Evolutionary conservation across 2,888 invertebrate genomes (phyloP), one percentile per base, ranked within the genome.

Genomic region (Gymnosoma rotundatum): DNA sequence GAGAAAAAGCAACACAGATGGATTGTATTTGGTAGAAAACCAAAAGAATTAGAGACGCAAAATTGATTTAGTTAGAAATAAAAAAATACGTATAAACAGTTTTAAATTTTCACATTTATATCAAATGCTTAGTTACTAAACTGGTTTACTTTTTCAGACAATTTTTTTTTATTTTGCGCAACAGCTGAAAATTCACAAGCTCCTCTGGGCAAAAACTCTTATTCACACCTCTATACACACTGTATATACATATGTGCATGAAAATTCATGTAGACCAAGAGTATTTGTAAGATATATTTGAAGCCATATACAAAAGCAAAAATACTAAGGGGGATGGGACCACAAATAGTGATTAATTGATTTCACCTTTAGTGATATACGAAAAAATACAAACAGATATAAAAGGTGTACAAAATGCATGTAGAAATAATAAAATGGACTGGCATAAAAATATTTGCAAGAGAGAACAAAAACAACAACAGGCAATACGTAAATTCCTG

Each of bases 291-390:
- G 42, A 42, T 42, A 42, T 42, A 42, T 72, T 79, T 79, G 45
- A 45, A 73, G 60, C 45, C 25, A 66, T 73, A 73, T 60, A 60
- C 38, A 79, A 66, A 79, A 72, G 12, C 32, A 72, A 66, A 72
- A 78, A 64, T 48, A 64, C 42, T 2, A 83, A 78, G 50, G 73
- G 78, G 84, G 84, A 81, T 84, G 81, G 64, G 32, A 78, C 70
- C 78, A 74, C 74, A 78, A 84, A 84, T 84, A 78, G 81, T 84
- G 81, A 84, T 84, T 84, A 84, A 84, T 84, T 84, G 81, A 84
- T 81, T 84, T 84, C 78, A 81, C 74, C 80, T 78, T 70, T 69
- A 64, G 78, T 66, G 60, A 66, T 52, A 54, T 36, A 61, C 48
- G 32, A 2, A 54, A 60, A 76, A 56, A 21, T 10, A 48, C 63